These are phyloP conservation scores for Heliconius ethilla DNA, from an alignment of 2,888 invertebrate species.

Conservation along the genomic window DNA sequence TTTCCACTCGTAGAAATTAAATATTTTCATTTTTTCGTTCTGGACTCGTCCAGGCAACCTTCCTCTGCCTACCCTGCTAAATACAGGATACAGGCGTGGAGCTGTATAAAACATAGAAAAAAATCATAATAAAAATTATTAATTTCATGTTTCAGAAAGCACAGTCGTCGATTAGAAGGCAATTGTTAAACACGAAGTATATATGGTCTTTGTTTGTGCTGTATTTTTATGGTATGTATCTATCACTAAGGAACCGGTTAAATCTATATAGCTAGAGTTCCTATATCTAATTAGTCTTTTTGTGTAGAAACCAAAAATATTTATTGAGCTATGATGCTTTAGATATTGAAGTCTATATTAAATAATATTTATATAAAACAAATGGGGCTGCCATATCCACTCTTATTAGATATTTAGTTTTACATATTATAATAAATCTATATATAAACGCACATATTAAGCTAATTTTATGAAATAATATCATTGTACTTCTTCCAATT, in stretches of 20 bases:
- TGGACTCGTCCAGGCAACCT: no score
- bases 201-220: conserved; percentile 66
- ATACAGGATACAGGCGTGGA: no score
- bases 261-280: conserved; percentile 46
- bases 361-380: conserved; percentile 7
- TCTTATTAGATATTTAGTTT: neutral
- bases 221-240: conserved; percentile 66
- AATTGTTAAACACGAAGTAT: conserved; percentile 63
- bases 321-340: conserved; percentile 42
- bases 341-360: conserved; percentile 9
- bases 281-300: neutral
- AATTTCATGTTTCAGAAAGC: conserved; percentile 58
- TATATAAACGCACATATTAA: neutral
- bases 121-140: neutral
- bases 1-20: no score
- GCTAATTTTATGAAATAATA: neutral
- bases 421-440: neutral
- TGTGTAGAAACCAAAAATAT: conserved; percentile 47
- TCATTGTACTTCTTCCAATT: neutral
- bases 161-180: conserved; percentile 54
- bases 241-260: conserved; percentile 49
- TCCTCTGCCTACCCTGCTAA: no score
- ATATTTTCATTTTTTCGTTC: no score
- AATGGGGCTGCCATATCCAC: conserved; percentile 6
- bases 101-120: no score